Base-by-base conservation (phyloP, 2,113 vertebrate genomes). In the Bubo scandiacus region DNA sequence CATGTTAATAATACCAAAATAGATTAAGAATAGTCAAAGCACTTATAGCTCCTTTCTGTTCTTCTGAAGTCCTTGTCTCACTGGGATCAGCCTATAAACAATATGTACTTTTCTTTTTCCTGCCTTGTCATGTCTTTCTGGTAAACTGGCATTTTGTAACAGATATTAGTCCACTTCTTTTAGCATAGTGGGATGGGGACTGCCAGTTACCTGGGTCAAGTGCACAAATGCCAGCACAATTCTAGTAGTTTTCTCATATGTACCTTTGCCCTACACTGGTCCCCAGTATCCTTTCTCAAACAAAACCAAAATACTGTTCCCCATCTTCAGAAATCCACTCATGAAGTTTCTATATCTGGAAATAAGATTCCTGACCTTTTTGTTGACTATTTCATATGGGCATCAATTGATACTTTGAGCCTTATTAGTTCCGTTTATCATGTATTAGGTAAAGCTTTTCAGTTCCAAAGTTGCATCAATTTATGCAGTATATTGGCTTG, bases 31-130 rank as follows among this genome's bases (percentile, higher is more conserved):
- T 21, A 77, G 15, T 13, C 16, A 20, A 18, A 68, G 32, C 18
- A 8, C 34, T 21, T 63, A 4, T 1, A 80, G 47, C 38, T 83
- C 32, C 78, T 72, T 68, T 49, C 43, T 2, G 1, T 63, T 51
- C 34, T 65, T 43, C 68, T 71, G 54, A 51, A 81, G 20, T 63
- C 61, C 47, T 52, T 17, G 3, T 55, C 65, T 79, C 45, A 2
- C 70, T 23, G 70, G 15, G 38, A 81, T 47, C 84, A 80, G 10
- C 30, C 77, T 83, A 16, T 22, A 45, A 83, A 65, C 9, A 68
- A 14, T 0, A 6, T 1, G 6, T 25, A 7, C 15, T 7, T 15
- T 8, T 2, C 5, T 32, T 21, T 36, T 23, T 26, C 71, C n/a
- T 67, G 38, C 25, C 20, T 23, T 94, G 40, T 13, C 30, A 20